Evolutionary conservation across 2,888 invertebrate species (phyloP).

Genomic region (Epirrita christyi): DNA sequence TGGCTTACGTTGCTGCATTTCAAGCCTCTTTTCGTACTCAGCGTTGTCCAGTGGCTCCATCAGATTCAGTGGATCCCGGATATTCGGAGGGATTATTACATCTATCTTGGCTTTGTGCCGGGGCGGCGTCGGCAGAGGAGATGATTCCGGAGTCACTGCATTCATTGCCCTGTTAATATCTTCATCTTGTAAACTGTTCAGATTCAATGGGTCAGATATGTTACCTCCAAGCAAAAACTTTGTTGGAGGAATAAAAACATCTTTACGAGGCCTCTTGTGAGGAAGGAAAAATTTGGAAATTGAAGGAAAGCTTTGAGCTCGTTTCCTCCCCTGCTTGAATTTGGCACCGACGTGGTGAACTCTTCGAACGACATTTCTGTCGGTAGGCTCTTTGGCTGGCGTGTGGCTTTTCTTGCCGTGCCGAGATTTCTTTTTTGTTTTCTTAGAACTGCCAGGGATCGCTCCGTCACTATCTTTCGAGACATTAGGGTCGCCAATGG

Average conservation of each 20-base stretch:
- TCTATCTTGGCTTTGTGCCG: conserved; percentile 92
- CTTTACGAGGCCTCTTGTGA: conserved; percentile 89
- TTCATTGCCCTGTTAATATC: conserved; percentile 92
- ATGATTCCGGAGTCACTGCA: conserved; percentile 96
- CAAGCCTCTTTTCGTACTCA: conserved; percentile 91
- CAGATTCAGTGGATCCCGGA: conserved; percentile 95
- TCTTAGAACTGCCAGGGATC: conserved; percentile 60
- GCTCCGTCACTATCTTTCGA: conserved; percentile 67
- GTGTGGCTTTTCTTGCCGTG: conserved; percentile 74
- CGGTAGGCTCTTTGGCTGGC: conserved; percentile 68
- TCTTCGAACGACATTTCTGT: conserved; percentile 69
- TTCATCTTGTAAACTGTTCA: conserved; percentile 95
- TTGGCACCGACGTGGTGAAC: conserved; percentile 74
- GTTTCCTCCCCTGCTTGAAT: conserved; percentile 85
- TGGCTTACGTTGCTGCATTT: conserved; percentile 88
- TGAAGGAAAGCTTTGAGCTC: conserved; percentile 87
- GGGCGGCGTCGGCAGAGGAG: conserved; percentile 94
- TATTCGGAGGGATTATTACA: conserved; percentile 96
- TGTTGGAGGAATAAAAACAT: conserved; percentile 93
- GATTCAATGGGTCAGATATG: conserved; percentile 96
- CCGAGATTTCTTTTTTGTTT: conserved; percentile 76
- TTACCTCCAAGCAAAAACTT: conserved; percentile 97
- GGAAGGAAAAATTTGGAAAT: conserved; percentile 90
- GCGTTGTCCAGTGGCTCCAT: conserved; percentile 91
- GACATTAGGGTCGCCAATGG: conserved; percentile 56